These are phyloP conservation scores for Coenonympha glycerion DNA, from an alignment of 2,888 invertebrate genomes.

Conservation along the genomic window DNA sequence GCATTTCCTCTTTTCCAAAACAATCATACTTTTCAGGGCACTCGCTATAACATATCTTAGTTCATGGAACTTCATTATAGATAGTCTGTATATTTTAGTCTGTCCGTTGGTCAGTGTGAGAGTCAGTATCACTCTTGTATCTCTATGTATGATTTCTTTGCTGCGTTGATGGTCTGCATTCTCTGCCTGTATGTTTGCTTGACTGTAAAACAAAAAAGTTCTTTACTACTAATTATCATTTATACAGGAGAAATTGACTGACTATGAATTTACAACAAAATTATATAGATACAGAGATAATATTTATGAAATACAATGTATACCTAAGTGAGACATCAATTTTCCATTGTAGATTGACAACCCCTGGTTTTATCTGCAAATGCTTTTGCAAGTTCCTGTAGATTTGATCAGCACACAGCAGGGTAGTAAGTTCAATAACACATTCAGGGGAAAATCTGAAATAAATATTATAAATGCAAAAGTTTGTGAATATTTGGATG, in stretches of 20 bases:
- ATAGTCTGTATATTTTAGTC: constrained; percentile 43
- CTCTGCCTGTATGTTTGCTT: constrained; percentile 44
- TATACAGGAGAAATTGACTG: too few relatives aligned
- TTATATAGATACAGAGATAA: too few relatives aligned
- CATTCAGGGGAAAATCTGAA: constrained; percentile 60
- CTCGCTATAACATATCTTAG: constrained; percentile 52
- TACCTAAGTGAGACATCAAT: constrained; percentile 63
- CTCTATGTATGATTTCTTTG: constrained; percentile 43
- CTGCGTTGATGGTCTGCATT: constrained; percentile 29
- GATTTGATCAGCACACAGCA: constrained; percentile 56
- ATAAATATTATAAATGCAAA: background rate
- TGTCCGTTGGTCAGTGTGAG: constrained; percentile 46
- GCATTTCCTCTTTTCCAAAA: constrained; percentile 58
- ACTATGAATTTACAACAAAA: background rate
- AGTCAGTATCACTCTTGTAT: constrained; percentile 47
- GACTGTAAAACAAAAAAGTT: constrained; percentile 42
- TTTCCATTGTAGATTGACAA: constrained; percentile 55
- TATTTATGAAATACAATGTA: background rate
- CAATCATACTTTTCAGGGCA: constrained; percentile 57
- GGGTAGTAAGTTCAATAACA: constrained; percentile 41
- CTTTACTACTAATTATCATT: too few relatives aligned
- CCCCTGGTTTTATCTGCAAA: constrained; percentile 48
- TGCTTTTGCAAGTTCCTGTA: constrained; percentile 53
- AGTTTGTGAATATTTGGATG: background rate
- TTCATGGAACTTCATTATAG: constrained; percentile 56